A percentile compares a stretch with the other conserved stretches of the same genome.
Conservation (phyloP, 2,113 vertebrate genomes). For the Cyrtonyx montezumae region DNA sequence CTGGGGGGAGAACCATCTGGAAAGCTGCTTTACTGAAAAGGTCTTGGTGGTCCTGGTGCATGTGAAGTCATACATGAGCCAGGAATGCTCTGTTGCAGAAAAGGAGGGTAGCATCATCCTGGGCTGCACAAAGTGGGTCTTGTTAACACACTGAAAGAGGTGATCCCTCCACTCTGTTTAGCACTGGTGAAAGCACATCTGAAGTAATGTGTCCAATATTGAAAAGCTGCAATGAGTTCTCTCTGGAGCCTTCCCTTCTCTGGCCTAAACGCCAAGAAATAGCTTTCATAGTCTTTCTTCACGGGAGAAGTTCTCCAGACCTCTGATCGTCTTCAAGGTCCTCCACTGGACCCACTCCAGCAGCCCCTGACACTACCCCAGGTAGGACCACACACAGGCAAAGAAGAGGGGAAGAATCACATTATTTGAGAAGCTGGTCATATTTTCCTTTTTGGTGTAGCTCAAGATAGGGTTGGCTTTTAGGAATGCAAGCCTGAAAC, state of each 20-base stretch:
- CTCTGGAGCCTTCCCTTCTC: too few relatives aligned
- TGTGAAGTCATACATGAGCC: background rate
- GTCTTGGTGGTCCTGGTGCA: background rate
- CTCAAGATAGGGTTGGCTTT: background rate
- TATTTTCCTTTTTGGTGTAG: background rate
- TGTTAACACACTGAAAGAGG: background rate
- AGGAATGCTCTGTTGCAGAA: background rate
- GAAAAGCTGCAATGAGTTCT: too few relatives aligned
- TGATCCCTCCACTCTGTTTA: background rate
- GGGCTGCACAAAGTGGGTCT: rapidly evolving
- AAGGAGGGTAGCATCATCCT: background rate
- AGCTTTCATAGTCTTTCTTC: too few relatives aligned
- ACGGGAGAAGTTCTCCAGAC: background rate
- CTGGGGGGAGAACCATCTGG: background rate
- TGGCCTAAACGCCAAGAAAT: too few relatives aligned
- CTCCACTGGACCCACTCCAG: background rate
- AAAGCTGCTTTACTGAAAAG: background rate
- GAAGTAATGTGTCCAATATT: background rate
- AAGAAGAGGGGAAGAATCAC: background rate
- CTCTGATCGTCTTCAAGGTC: background rate
- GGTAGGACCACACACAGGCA: too few relatives aligned
- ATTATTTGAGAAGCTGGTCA: background rate
- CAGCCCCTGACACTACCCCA: too few relatives aligned
- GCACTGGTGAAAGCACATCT: background rate
- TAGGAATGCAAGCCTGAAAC: background rate